Percentiles rank a stretch among this genome's conserved stretches.
phyloP scores from a whole-genome alignment of 2,797 vertebrate genomes.

The Lophotriccus pileatus region DNA sequence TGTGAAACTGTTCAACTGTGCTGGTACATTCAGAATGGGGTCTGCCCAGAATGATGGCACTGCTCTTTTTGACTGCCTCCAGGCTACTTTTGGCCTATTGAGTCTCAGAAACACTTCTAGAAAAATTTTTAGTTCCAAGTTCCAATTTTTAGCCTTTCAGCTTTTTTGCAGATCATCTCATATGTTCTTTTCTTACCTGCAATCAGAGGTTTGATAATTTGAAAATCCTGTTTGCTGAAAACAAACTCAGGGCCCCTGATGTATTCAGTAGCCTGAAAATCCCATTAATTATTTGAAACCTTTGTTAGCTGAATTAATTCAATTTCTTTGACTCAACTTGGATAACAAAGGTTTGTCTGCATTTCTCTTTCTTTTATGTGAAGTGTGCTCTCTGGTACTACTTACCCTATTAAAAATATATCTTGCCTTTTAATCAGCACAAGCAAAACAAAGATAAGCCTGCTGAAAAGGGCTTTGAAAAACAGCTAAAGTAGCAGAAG shows the following conservation, averaged over 20 bases:
- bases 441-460: slow-evolving; percentile 58
- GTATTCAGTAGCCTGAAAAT: slow-evolving; percentile 12
- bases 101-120: background rate
- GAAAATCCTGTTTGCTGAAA: background rate
- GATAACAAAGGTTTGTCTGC: slow-evolving; percentile 44
- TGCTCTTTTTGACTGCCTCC: background rate
- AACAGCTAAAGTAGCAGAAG: slow-evolving; percentile 37
- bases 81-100: background rate
- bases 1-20: background rate
- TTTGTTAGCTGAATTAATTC: slow-evolving; percentile 27
- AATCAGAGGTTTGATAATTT: background rate
- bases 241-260: background rate
- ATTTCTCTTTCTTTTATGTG: slow-evolving; percentile 27
- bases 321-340: background rate
- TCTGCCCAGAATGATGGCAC: background rate
- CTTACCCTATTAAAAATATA: slow-evolving; percentile 58
- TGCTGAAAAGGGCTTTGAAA: slow-evolving; percentile 38
- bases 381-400: slow-evolving; percentile 33
- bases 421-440: slow-evolving; percentile 60
- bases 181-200: background rate
- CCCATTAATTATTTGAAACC: slow-evolving; percentile 31
- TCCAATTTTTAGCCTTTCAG: background rate
- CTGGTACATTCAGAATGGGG: background rate
- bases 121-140: background rate
- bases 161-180: background rate